A percentile compares a stretch with the other conserved stretches of the same genome.
These are phyloP conservation scores for Gallinago paraguaiae DNA, from an alignment of 2,113 vertebrate species.

Conservation along the genomic window DNA sequence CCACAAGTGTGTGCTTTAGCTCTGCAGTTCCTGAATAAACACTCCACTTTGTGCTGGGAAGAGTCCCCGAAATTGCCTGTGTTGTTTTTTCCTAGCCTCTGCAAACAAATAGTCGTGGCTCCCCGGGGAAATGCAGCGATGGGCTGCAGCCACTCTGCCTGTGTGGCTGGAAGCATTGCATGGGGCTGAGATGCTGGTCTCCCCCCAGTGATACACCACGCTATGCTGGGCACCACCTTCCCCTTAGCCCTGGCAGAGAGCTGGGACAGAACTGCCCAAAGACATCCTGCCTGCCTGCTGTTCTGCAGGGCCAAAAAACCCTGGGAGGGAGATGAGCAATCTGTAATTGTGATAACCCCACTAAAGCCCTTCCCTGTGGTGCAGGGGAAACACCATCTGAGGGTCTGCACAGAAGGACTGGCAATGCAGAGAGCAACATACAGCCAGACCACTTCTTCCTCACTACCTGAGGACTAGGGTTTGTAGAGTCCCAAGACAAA, in stretches of 20 bases:
- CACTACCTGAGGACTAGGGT: not conserved
- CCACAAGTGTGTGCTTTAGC: not conserved
- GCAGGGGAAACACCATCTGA: not conserved
- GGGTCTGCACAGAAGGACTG: not conserved
- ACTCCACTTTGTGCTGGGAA: not conserved
- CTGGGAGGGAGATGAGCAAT: not conserved
- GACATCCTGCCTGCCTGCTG: not conserved
- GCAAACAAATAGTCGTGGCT: not conserved
- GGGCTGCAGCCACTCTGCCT: not conserved
- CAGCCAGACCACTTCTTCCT: not conserved
- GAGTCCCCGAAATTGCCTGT: not conserved
- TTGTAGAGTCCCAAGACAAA: not conserved
- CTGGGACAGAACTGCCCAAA: not conserved
- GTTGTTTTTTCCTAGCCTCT: not conserved
- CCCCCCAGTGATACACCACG: not conserved
- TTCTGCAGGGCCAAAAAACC: not conserved
- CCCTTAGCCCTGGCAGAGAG: not conserved
- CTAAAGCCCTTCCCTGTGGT: not conserved
- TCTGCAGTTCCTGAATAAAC: constrained; percentile 3
- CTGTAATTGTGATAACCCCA: not conserved
- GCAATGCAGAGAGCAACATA: fast-evolving
- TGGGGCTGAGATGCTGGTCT: not conserved
- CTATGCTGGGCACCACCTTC: not conserved
- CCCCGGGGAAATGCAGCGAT: fast-evolving
- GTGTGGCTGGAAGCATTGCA: fast-evolving